Percentiles rank a stretch among this genome's conserved stretches.
These are phyloP conservation scores for Augochlora pura DNA, from an alignment of 1,140 invertebrate genomes.

Conservation along the genomic window DNA sequence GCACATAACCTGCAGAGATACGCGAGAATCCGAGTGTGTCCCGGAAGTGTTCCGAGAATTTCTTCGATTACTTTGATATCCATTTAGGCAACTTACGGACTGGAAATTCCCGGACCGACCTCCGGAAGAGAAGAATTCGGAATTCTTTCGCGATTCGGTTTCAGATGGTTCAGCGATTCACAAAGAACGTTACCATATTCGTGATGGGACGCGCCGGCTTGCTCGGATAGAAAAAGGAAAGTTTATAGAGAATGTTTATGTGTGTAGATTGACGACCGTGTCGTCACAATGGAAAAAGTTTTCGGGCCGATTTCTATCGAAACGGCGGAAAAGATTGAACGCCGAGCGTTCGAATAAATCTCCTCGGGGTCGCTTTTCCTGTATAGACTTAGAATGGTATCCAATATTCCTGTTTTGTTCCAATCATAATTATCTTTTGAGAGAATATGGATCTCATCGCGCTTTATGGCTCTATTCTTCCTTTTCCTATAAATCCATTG, in stretches of 20 bases:
- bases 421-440: background rate
- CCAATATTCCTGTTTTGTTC: background rate
- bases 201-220: no score
- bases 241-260: background rate
- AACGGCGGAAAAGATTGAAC: slow-evolving; percentile 31
- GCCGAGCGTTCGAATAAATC: background rate
- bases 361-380: no score
- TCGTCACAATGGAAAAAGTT: background rate
- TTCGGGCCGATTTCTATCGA: background rate
- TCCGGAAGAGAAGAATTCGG: background rate
- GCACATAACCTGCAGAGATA: background rate
- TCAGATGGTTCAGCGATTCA: background rate
- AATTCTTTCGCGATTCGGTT: background rate
- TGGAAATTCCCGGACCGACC: background rate
- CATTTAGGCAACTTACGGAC: background rate
- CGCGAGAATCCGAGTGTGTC: no score
- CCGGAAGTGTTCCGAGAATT: no score
- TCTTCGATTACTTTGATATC: no score
- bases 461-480: background rate
- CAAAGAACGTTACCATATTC: background rate
- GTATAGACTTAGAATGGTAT: no score
- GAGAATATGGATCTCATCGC: no score
- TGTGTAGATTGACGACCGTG: background rate
- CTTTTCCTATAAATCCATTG: background rate
- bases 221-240: background rate